These are phyloP conservation scores for Tupaia chinensis DNA, from an alignment of 2,113 vertebrate genomes.

Conservation along the genomic window DNA sequence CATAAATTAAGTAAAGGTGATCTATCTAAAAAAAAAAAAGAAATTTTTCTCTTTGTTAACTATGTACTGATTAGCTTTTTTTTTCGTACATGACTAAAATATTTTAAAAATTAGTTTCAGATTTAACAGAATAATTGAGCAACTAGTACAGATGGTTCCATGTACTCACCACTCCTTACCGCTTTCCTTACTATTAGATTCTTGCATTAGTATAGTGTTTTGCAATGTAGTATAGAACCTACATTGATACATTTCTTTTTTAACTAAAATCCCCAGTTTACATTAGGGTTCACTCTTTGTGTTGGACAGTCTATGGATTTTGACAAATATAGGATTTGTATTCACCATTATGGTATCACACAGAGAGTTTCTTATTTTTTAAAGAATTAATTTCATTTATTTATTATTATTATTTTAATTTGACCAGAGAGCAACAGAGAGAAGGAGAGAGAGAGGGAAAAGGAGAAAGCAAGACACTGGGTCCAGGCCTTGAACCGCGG, in stretches of 20 bases:
- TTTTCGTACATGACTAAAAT: neutral
- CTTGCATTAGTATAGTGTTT: neutral
- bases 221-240: neutral
- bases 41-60: neutral
- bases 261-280: neutral
- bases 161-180: too few species aligned
- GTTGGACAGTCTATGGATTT: neutral
- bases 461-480: too few species aligned
- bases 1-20: neutral
- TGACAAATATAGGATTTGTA: neutral
- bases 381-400: too few species aligned
- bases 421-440: too few species aligned
- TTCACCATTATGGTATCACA: neutral
- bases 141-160: neutral
- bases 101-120: neutral
- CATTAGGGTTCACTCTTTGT: neutral
- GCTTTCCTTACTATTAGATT: neutral
- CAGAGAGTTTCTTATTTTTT: neutral
- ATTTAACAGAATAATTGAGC: neutral
- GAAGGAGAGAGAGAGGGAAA: too few species aligned
- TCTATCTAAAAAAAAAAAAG: neutral
- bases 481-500: too few species aligned
- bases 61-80: neutral
- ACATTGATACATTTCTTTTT: neutral
- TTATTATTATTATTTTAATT: too few species aligned